phyloP scores from a whole-genome alignment of 2,113 vertebrate genomes.

The Dolichallabes microphthalmus region DNA sequence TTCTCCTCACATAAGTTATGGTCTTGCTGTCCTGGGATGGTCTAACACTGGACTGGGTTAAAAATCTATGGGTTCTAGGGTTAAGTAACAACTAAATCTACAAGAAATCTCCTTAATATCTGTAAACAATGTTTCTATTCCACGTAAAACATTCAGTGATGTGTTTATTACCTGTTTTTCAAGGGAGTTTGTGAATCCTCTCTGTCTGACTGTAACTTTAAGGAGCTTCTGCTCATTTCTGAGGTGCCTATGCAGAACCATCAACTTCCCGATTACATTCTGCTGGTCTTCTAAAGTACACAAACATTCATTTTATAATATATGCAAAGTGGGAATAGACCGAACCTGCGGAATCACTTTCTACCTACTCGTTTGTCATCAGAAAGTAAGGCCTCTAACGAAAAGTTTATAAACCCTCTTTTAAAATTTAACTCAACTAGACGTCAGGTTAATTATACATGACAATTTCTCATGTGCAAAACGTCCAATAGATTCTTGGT shows the following conservation, averaged over 20 bases:
- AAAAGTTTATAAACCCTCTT: background rate
- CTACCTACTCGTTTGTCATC: background rate
- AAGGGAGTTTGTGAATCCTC: slow-evolving; percentile 54
- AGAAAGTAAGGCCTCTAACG: background rate
- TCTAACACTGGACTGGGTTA: too few species aligned
- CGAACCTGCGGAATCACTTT: slow-evolving; percentile 65
- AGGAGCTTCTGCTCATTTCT: slow-evolving; percentile 79
- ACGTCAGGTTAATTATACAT: background rate
- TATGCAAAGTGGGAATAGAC: slow-evolving; percentile 58
- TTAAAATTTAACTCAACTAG: background rate
- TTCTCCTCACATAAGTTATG: too few species aligned
- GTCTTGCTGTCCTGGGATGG: too few species aligned
- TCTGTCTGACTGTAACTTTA: slow-evolving; percentile 67
- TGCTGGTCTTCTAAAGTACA: slow-evolving; percentile 74
- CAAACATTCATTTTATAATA: background rate
- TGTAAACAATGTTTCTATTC: background rate
- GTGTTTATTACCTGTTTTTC: slow-evolving; percentile 24
- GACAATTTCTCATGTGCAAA: background rate
- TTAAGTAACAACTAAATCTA: background rate
- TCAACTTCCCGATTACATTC: slow-evolving; percentile 80
- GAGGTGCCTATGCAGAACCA: slow-evolving; percentile 80
- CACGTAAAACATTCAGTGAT: background rate
- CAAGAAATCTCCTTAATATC: background rate
- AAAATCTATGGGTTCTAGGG: too few species aligned
- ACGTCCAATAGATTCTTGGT: background rate